Conservation (phyloP, 2,888 invertebrate species). For the Erynnis tages region DNA sequence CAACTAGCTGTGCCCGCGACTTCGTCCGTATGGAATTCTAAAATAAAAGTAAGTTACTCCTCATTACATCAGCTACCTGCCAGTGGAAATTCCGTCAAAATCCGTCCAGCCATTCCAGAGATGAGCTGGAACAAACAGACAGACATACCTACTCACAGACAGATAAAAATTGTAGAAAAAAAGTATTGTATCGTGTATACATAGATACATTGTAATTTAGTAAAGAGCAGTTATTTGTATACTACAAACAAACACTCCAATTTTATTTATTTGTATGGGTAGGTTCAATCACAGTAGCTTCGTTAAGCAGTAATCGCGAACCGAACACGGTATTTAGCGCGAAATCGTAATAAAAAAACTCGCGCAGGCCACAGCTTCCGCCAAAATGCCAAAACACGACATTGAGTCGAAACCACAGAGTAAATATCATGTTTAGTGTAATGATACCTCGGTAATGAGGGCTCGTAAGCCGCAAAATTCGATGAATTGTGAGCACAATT, state of each 20-base stretch:
- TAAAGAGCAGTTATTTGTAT: no score
- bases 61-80: no score
- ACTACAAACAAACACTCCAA: neutral
- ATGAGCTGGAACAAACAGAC: no score
- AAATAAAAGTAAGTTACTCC: no score
- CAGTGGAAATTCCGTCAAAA: no score
- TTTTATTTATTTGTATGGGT: neutral
- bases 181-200: no score
- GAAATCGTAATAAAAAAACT: slow-evolving; percentile 5
- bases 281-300: neutral
- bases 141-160: no score
- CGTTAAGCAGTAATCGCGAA: neutral
- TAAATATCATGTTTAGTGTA: slow-evolving; percentile 32
- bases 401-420: slow-evolving; percentile 24
- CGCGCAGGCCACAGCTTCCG: slow-evolving; percentile 11
- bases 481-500: neutral
- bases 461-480: neutral
- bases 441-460: slow-evolving; percentile 14
- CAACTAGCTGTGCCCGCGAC: no score
- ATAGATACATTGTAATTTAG: no score
- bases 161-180: no score
- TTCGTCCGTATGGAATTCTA: no score
- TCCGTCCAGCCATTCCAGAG: no score
- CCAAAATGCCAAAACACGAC: slow-evolving; percentile 20
- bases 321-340: neutral